These are phyloP conservation scores for Trogon melanurus DNA, from an alignment of 2,113 vertebrate genomes.

Conservation along the genomic window DNA sequence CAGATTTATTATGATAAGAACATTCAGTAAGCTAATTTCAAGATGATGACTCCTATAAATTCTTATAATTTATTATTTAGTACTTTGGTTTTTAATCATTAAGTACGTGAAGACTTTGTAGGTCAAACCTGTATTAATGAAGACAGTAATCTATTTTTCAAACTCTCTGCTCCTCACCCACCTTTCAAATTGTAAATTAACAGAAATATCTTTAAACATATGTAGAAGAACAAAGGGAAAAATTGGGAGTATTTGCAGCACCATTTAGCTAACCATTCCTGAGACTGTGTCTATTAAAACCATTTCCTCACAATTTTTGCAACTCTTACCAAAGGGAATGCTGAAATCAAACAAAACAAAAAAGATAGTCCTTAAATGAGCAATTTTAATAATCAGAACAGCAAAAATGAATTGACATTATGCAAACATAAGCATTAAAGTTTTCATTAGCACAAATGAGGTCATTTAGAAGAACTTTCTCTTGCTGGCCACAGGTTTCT, in stretches of 20 bases:
- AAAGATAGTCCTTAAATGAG: slow-evolving; percentile 53
- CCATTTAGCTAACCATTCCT: slow-evolving; percentile 56
- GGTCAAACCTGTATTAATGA: slow-evolving; percentile 90
- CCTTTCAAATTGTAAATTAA: slow-evolving; percentile 87
- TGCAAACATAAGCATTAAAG: slow-evolving; percentile 66
- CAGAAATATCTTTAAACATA: slow-evolving; percentile 84
- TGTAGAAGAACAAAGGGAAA: slow-evolving; percentile 77
- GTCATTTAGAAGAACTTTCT: slow-evolving; percentile 63
- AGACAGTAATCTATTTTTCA: slow-evolving; percentile 88
- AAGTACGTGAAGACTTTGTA: slow-evolving; percentile 88
- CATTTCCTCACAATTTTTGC: slow-evolving; percentile 42
- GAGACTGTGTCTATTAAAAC: slow-evolving; percentile 67
- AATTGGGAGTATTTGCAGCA: slow-evolving; percentile 53
- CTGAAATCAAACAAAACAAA: slow-evolving; percentile 60
- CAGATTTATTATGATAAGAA: slow-evolving; percentile 90
- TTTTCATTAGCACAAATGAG: slow-evolving; percentile 65
- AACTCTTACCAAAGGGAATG: slow-evolving; percentile 55
- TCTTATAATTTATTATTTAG: slow-evolving; percentile 92
- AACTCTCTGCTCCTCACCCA: slow-evolving; percentile 80
- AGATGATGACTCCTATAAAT: slow-evolving; percentile 90
- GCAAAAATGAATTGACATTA: slow-evolving; percentile 54
- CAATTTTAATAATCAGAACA: slow-evolving; percentile 56
- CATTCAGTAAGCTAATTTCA: slow-evolving; percentile 89
- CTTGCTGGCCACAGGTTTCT: slow-evolving; percentile 51
- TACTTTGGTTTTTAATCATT: slow-evolving; percentile 88